Evolutionary conservation across 2,888 invertebrate genomes (phyloP).

Genomic region (Aelia acuminata): DNA sequence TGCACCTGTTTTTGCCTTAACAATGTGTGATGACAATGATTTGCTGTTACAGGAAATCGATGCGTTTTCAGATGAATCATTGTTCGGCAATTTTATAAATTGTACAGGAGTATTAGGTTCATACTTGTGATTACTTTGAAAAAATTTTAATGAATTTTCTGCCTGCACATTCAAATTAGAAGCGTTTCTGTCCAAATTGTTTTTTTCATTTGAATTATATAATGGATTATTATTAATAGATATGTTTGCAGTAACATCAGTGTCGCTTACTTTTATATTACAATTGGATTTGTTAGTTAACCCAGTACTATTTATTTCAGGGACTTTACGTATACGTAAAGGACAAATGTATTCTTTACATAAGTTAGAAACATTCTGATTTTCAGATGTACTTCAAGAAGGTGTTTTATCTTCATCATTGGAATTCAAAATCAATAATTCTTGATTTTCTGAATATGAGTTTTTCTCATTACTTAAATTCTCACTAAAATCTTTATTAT

Average conservation of each 20-base stretch:
- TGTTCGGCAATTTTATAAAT: not conserved
- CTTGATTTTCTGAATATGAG: too few relatives aligned
- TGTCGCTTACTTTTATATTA: not conserved
- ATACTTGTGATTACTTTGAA: conserved; percentile 2
- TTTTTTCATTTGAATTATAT: not conserved
- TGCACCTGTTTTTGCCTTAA: not conserved
- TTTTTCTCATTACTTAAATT: not conserved
- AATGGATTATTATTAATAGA: not conserved
- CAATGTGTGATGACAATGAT: not conserved
- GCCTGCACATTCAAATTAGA: not conserved
- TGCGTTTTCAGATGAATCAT: not conserved
- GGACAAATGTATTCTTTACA: not conserved
- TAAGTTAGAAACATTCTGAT: not conserved
- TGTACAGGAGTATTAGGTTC: not conserved
- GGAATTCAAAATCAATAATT: too few relatives aligned
- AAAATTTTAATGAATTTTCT: not conserved
- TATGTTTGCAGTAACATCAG: not conserved
- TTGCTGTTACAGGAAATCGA: not conserved
- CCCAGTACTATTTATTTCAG: conserved; percentile 38
- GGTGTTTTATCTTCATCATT: not conserved
- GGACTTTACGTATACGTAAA: conserved; percentile 38
- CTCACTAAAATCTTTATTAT: not conserved
- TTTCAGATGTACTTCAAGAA: not conserved
- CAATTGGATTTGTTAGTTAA: not conserved
- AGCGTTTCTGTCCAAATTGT: not conserved